phyloP scores from a whole-genome alignment of 2,113 vertebrate species.

The Rousettus leschenaultii region DNA sequence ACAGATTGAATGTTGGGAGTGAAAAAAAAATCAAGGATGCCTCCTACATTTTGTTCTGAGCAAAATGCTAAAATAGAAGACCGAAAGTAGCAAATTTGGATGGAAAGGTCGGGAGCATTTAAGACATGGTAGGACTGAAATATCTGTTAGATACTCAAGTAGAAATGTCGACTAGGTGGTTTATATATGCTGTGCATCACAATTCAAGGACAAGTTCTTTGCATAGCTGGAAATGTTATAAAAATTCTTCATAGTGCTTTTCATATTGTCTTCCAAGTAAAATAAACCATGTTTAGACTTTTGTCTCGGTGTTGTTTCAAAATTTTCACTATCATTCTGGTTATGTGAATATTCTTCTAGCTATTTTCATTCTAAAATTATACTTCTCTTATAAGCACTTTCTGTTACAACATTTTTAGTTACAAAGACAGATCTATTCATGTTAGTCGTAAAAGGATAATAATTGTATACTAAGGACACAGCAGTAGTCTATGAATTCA shows the following conservation, averaged over 20 bases:
- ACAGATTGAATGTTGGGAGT: neutral
- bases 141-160: neutral
- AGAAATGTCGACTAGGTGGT: neutral
- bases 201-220: neutral
- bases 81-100: neutral
- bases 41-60: neutral
- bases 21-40: neutral
- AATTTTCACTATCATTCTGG: neutral
- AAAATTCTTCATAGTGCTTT: neutral
- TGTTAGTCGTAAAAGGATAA: neutral
- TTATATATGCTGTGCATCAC: neutral
- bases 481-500: neutral
- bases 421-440: neutral
- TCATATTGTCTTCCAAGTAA: neutral
- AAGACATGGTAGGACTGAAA: neutral
- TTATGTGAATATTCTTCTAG: neutral
- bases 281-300: neutral
- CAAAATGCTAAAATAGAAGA: neutral
- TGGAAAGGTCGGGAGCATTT: neutral
- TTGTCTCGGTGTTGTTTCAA: neutral
- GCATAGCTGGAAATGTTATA: neutral
- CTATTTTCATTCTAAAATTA: neutral
- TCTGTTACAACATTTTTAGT: neutral
- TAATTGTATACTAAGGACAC: neutral
- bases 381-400: neutral